phyloP scores from a whole-genome alignment of 2,797 vertebrate species.

The Malurus leucopterus region DNA sequence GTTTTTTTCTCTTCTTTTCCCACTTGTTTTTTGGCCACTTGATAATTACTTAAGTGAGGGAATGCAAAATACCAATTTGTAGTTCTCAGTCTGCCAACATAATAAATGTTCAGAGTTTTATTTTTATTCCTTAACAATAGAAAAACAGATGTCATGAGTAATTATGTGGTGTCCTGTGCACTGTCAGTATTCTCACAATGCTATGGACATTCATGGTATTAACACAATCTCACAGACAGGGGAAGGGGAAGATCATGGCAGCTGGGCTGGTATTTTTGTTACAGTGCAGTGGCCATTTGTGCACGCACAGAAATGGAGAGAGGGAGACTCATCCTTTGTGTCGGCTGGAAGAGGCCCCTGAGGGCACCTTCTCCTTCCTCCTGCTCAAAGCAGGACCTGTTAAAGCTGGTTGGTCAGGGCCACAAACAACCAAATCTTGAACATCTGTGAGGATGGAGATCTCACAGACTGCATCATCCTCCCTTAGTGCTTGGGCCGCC shows the following conservation, averaged over 20 bases:
- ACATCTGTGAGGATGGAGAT: not conserved
- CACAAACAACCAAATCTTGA: not conserved
- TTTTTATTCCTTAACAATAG: constrained; percentile 45
- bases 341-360: not conserved
- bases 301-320: not conserved
- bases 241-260: not conserved
- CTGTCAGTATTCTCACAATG: not conserved
- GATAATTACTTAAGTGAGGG: constrained; percentile 19
- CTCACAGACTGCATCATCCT: fast-evolving
- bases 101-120: constrained; percentile 2
- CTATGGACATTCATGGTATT: not conserved
- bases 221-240: not conserved
- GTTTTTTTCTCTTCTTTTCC: not conserved
- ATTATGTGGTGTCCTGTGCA: not conserved
- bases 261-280: not conserved
- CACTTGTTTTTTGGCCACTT: not conserved
- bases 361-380: not conserved
- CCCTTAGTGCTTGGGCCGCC: not conserved
- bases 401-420: not conserved
- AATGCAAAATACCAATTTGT: not conserved
- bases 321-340: not conserved
- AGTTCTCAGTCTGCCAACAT: constrained; percentile 7
- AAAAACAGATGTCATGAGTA: constrained; percentile 49
- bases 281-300: not conserved
- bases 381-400: not conserved